A percentile compares a stretch with the other conserved stretches of the same genome.
Evolutionary conservation across 2,888 invertebrate genomes (phyloP).

Genomic region (Candidula unifasciata): DNA sequence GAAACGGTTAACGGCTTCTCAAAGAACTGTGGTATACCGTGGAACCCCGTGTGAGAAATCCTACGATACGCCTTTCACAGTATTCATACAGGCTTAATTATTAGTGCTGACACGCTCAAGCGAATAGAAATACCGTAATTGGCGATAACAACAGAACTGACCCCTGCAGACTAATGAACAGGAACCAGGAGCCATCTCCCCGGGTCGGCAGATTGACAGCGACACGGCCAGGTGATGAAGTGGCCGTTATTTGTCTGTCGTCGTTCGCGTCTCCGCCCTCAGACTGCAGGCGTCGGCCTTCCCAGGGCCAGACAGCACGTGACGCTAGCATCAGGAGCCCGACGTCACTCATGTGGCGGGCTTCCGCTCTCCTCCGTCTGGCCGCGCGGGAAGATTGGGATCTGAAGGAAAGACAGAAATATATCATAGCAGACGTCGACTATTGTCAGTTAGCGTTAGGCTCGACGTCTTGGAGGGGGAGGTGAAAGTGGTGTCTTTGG

Average conservation of each 20-base stretch:
- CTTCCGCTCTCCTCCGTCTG: slow-evolving; percentile 36
- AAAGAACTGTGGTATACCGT: too few relatives aligned
- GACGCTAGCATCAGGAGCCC: slow-evolving; percentile 34
- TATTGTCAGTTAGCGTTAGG: not conserved
- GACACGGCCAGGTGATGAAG: slow-evolving; percentile 28
- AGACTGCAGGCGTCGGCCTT: slow-evolving; percentile 40
- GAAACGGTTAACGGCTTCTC: too few relatives aligned
- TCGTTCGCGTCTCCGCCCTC: slow-evolving; percentile 26
- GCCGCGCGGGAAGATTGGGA: slow-evolving; percentile 44
- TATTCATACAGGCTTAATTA: too few relatives aligned
- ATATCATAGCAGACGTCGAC: slow-evolving; percentile 26
- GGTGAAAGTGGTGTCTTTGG: too few relatives aligned
- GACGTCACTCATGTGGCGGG: slow-evolving; percentile 6
- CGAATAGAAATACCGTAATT: too few relatives aligned
- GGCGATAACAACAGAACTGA: too few relatives aligned
- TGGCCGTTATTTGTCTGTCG: slow-evolving; percentile 27
- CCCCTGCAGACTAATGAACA: not conserved
- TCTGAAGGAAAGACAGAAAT: slow-evolving; percentile 43
- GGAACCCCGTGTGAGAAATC: too few relatives aligned
- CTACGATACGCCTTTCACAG: too few relatives aligned
- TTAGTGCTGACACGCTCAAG: too few relatives aligned
- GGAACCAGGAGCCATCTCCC: not conserved
- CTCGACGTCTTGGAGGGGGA: not conserved
- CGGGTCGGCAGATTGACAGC: not conserved
- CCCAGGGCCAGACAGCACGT: slow-evolving; percentile 36